phyloP scores from a whole-genome alignment of 2,888 invertebrate species.

The Caenorhabditis wallacei region DNA sequence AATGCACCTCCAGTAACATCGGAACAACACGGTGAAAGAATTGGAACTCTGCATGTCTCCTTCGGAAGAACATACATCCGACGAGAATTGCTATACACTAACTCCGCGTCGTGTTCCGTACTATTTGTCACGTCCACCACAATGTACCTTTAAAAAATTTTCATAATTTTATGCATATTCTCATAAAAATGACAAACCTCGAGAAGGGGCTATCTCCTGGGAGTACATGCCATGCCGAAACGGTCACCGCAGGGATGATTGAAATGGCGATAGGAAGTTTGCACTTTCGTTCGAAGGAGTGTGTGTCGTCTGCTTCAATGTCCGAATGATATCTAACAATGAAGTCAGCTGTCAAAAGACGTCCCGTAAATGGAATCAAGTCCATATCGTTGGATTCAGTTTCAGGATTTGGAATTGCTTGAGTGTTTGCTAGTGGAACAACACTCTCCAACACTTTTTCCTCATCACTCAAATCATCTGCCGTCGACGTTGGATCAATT shows the following conservation, averaged over 20 bases:
- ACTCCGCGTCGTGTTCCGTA: constrained; percentile 81
- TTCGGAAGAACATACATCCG: constrained; percentile 80
- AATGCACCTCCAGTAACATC: constrained; percentile 80
- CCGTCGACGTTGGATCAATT: constrained; percentile 80
- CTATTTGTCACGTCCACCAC: constrained; percentile 82
- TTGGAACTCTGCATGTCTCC: constrained; percentile 82
- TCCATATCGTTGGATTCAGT: constrained; percentile 73
- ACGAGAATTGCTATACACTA: constrained; percentile 76
- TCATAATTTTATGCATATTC: neutral
- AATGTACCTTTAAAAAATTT: constrained; percentile 73
- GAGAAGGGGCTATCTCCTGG: constrained; percentile 77
- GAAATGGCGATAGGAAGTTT: constrained; percentile 78
- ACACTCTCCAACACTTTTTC: constrained; percentile 71
- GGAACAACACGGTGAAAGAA: constrained; percentile 82
- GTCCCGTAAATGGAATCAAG: constrained; percentile 81
- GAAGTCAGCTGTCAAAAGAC: constrained; percentile 79
- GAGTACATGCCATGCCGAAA: constrained; percentile 81
- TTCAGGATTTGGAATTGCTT: constrained; percentile 56
- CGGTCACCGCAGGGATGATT: constrained; percentile 82
- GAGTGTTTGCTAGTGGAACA: constrained; percentile 67
- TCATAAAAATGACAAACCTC: constrained; percentile 49
- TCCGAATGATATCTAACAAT: constrained; percentile 79
- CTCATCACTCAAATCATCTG: constrained; percentile 75
- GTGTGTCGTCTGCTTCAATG: constrained; percentile 70
- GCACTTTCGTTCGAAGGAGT: constrained; percentile 75